phyloP scores from a whole-genome alignment of 2,888 invertebrate species.

The Sepioteuthis lessoniana region DNA sequence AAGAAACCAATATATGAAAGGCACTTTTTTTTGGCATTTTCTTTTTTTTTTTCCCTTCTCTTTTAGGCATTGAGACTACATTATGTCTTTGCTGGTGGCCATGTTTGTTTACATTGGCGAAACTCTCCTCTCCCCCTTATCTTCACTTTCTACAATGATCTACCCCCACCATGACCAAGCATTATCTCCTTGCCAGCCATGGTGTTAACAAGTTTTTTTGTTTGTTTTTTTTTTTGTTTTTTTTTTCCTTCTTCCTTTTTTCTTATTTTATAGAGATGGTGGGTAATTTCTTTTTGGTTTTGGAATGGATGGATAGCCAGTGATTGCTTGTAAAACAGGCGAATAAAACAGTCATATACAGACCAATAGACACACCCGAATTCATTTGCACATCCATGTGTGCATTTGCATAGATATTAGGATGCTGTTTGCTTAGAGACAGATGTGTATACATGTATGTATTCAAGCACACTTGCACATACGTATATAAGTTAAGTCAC shows the following conservation, averaged over 20 bases:
- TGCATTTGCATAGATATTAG: neutral
- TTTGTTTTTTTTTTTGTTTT: too few relatives aligned
- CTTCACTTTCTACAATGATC: too few relatives aligned
- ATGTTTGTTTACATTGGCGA: conserved; percentile 5
- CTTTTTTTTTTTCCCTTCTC: too few relatives aligned
- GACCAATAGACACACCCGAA: neutral
- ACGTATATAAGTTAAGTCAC: neutral
- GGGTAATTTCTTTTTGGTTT: neutral
- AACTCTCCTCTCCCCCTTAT: neutral
- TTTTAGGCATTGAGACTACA: neutral
- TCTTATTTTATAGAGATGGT: too few relatives aligned
- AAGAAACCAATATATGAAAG: too few relatives aligned
- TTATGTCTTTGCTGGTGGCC: conserved; percentile 13
- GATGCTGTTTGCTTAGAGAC: neutral
- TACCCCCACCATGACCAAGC: too few relatives aligned
- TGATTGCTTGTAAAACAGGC: conserved; percentile 15
- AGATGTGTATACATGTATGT: neutral
- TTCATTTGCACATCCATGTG: conserved; percentile 14
- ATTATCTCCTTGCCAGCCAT: too few relatives aligned
- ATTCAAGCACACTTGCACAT: neutral
- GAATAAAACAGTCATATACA: neutral
- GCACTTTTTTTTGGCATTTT: too few relatives aligned
- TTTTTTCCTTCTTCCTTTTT: too few relatives aligned
- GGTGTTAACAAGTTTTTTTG: too few relatives aligned
- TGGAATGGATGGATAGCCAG: neutral